phyloP scores from a whole-genome alignment of 2,113 vertebrate genomes.

The Pachyramphus minor region DNA sequence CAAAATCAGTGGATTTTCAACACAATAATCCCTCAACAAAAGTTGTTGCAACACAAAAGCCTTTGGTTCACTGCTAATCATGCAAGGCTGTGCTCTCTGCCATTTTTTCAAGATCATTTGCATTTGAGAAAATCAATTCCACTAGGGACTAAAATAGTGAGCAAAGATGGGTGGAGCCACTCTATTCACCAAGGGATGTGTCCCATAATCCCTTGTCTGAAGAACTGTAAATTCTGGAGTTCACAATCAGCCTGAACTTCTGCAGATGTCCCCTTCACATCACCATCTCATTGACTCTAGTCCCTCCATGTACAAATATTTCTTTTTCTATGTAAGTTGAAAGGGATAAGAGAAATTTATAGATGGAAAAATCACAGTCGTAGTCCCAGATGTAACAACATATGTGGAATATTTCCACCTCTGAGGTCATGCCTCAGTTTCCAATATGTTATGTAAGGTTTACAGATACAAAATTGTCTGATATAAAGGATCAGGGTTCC shows the following conservation, averaged over 20 bases:
- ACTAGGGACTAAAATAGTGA: neutral
- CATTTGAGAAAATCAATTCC: neutral
- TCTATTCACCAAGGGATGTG: neutral
- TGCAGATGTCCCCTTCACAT: neutral
- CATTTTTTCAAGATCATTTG: conserved; percentile 9
- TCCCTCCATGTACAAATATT: neutral
- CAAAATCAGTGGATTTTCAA: conserved; percentile 31
- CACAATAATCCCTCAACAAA: conserved; percentile 14
- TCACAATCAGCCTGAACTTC: neutral
- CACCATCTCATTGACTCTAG: neutral
- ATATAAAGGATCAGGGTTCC: neutral
- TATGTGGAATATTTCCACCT: neutral
- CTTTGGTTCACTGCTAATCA: neutral
- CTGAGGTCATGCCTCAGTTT: neutral
- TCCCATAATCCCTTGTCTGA: neutral
- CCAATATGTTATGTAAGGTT: neutral
- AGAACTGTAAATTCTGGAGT: neutral
- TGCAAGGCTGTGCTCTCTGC: neutral
- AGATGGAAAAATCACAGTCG: neutral
- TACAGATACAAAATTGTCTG: neutral
- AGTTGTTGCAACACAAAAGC: conserved; percentile 6
- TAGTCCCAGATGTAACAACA: neutral
- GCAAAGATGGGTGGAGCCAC: neutral
- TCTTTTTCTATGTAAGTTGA: neutral
- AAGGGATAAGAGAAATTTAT: neutral